Evolutionary conservation across 2,113 vertebrate species (phyloP), one percentile per base, ranked within the genome.

Genomic region (Apus apus): DNA sequence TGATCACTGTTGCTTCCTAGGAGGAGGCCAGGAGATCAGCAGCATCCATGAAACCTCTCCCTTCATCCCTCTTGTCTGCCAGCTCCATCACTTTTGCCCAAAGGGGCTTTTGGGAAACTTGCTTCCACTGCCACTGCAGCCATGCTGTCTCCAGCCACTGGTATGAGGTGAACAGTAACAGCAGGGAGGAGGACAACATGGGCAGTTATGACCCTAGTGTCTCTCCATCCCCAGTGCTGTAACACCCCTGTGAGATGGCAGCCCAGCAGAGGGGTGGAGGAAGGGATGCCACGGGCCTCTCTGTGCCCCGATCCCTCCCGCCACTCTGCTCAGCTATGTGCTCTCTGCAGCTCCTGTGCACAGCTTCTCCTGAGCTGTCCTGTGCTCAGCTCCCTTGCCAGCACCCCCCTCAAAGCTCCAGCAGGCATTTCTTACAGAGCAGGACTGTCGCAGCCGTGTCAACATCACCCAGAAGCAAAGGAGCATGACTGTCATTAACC

Each of bases 91-190:
- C 26, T 81, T 76, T 51, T 81, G 25, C 64, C 9, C 45, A n/a
- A 27, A 71, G 58, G 29, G 15, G 25, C 30, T 2, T 3, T 13
- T 25, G 38, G 25, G n/a, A 51, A 48, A 26, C 15, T n/a, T 36
- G 29, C 50, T 68, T 45, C 56, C 38, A 2, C 40, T 34, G 32
- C 23, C 45, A 27, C 64, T 1, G 0, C 32, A 53, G 60, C 58
- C 13, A 2, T 21, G 13, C 14, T 57, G 11, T 43, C 40, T n/a
- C 32, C 73, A 60, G 38, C 22, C 53, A 25, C n/a, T 36, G 73
- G 30, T 7, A 45, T 18, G 21, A n/a, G 34, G 16, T n/a, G 19
- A 13, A 8, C 43, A n/a, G 6, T 50, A 21, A 0, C 2, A 8
- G 19, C 18, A 9, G 11, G 32, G 32, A 34, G 32, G 27, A 53